Base-by-base conservation (phyloP, 2,797 vertebrate species). In the Petrocephalus sullivani region DNA sequence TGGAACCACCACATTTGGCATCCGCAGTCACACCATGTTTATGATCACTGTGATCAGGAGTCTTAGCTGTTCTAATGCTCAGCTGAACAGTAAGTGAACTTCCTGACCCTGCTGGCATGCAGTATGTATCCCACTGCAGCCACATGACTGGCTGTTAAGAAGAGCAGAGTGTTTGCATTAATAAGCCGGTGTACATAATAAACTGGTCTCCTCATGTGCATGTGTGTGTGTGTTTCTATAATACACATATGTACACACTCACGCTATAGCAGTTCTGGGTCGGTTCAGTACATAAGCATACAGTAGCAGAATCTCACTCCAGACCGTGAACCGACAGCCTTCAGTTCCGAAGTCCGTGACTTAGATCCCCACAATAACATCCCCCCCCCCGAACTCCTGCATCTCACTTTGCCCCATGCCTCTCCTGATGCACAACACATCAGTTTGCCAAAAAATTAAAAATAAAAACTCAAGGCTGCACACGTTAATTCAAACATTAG, bases 401-500 rank as follows among this genome's bases (percentile, higher is more conserved):
- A 83, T 83, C 49, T 83, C 41, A 23, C 81, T 19, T 19, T 7
- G 84, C 21, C 23, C 28, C 21, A 33, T 16, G 83, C 23, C 9
- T 85, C 23, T 37, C 28, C 19, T 85, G n/a, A 51, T 14, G 33
- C 12, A 37, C 21, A 57, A 94, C 91, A 93, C 90, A 87, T 85
- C 88, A 88, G 88, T 89, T 64, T 53, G 54, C 23, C 57, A 57
- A 87, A 88, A 88, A 91, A 83, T 3, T 12, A 6, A 83, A 83
- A 83, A 83, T 21, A 41, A 33, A 46, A 78, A 78, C 92, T 92
- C 92, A 90, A 86, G 89, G 91, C 92, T 90, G 54, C 93, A 91
- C 91, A 89, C 89, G 89, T 91, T 90, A 87, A 94, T 94, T 93
- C 92, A 90, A 90, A 94, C 91, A 91, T 85, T 87, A 93, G 91